Conservation (phyloP, 2,888 invertebrate species). For the Gastrophysa polygoni region DNA sequence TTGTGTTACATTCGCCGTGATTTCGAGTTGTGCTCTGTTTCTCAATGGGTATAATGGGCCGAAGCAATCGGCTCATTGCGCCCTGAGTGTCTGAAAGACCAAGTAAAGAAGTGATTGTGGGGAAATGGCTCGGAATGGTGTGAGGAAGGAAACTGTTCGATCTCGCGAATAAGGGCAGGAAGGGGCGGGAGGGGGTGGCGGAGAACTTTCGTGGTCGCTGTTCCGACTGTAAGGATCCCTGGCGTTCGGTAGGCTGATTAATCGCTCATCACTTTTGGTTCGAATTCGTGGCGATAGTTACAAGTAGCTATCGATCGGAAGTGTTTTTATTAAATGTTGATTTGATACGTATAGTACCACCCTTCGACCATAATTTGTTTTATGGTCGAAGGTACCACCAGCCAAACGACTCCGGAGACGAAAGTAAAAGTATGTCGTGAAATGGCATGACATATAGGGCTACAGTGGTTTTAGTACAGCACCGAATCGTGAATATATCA, state of each 20-base stretch:
- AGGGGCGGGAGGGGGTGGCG: slow-evolving; percentile 19
- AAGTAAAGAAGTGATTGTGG: slow-evolving; percentile 55
- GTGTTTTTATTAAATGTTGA: too few species aligned
- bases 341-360: too few species aligned
- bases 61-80: slow-evolving; percentile 53
- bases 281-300: slow-evolving; percentile 1
- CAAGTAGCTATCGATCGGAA: too few species aligned
- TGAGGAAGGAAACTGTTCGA: slow-evolving; percentile 54
- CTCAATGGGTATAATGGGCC: slow-evolving; percentile 45
- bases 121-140: slow-evolving; percentile 56
- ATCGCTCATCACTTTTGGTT: slow-evolving; percentile 9
- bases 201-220: not conserved
- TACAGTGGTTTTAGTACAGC: too few species aligned
- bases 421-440: too few species aligned
- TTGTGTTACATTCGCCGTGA: slow-evolving; percentile 40
- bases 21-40: slow-evolving; percentile 43
- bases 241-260: slow-evolving; percentile 7
- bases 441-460: too few species aligned
- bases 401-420: too few species aligned
- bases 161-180: slow-evolving; percentile 38
- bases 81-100: slow-evolving; percentile 53
- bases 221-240: not conserved
- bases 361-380: too few species aligned
- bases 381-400: too few species aligned
- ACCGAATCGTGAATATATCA: too few species aligned